Percentiles rank a stretch among this genome's conserved stretches.
Evolutionary conservation across 2,113 vertebrate species (phyloP).

Genomic region (Chunga burmeisteri): DNA sequence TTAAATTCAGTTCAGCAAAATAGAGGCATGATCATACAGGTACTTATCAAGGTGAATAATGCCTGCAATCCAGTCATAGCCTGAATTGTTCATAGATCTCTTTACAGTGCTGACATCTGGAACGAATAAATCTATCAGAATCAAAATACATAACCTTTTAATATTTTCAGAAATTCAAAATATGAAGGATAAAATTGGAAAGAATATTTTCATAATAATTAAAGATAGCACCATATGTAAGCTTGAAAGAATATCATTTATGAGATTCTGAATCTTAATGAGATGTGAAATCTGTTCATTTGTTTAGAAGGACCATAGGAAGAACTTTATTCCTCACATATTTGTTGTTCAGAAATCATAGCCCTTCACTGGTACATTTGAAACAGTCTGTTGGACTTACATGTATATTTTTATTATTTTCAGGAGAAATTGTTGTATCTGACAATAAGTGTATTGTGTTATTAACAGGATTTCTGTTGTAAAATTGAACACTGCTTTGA

Average conservation of each 20-base stretch:
- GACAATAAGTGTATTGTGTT: background rate
- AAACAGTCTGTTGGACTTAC: background rate
- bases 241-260: background rate
- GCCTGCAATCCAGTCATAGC: background rate
- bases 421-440: background rate
- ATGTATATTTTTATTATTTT: background rate
- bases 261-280: background rate
- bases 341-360: background rate
- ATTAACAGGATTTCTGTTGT: background rate
- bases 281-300: background rate
- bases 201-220: background rate
- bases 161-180: background rate
- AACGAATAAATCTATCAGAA: background rate
- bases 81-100: background rate
- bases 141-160: background rate
- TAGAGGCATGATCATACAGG: background rate
- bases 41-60: background rate
- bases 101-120: background rate
- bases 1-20: background rate
- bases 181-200: background rate
- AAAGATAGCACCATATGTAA: background rate
- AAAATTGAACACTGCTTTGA: background rate
- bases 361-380: background rate
- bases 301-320: background rate
- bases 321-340: background rate